phyloP scores from a whole-genome alignment of 1,140 invertebrate genomes.

The Pseudomyrmex cubaensis region DNA sequence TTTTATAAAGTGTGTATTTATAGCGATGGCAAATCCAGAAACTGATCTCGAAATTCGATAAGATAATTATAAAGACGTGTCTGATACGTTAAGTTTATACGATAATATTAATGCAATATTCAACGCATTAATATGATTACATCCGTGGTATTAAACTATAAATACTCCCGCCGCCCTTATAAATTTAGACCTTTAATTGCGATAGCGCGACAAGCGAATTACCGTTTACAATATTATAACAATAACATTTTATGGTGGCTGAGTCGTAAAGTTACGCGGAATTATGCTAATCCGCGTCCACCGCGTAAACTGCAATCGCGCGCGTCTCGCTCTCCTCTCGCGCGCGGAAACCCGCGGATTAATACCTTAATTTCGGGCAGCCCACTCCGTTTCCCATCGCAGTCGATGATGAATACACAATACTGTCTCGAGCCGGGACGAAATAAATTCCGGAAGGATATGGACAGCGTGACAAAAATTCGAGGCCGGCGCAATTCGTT shows the following conservation, averaged over 20 bases:
- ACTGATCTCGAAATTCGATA: neutral
- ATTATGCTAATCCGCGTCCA: conserved; percentile 55
- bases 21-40: neutral
- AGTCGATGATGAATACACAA: conserved; percentile 61
- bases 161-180: conserved; percentile 13
- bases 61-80: conserved; percentile 11
- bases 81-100: conserved; percentile 16
- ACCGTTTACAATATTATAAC: conserved; percentile 56
- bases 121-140: conserved; percentile 19
- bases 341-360: conserved; percentile 51
- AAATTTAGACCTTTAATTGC: conserved; percentile 43
- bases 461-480: conserved; percentile 69
- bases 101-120: conserved; percentile 39
- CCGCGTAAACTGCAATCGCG: conserved; percentile 39
- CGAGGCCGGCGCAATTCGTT: conserved; percentile 65
- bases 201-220: conserved; percentile 26
- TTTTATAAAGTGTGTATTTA: neutral
- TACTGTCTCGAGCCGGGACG: conserved; percentile 46
- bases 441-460: conserved; percentile 67
- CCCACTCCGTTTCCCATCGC: neutral
- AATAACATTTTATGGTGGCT: conserved; percentile 39
- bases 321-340: conserved; percentile 3
- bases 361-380: conserved; percentile 57
- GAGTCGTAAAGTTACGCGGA: conserved; percentile 54
- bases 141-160: conserved; percentile 12